These are phyloP conservation scores for Erebia ligea DNA, from an alignment of 2,888 invertebrate genomes.

Conservation along the genomic window DNA sequence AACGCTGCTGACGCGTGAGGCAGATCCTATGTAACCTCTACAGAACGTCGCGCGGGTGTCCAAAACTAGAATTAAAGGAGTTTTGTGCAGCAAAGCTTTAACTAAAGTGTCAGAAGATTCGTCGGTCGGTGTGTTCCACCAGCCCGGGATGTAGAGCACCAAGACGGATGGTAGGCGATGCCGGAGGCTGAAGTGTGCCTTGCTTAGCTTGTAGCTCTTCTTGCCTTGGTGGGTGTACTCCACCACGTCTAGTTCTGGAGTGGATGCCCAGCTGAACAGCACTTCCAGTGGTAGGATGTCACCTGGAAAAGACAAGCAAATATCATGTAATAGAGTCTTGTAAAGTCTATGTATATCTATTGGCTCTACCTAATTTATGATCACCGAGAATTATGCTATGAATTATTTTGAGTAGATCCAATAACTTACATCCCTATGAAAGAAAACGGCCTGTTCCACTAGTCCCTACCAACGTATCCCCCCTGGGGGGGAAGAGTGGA, in stretches of 20 bases:
- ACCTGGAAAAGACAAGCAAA: slow-evolving; percentile 54
- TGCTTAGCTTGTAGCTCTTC: slow-evolving; percentile 49
- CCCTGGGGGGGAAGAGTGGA: no score
- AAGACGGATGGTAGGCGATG: slow-evolving; percentile 44
- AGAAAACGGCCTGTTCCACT: no score
- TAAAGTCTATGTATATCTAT: background rate
- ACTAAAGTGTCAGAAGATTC: slow-evolving; percentile 62
- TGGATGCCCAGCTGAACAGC: slow-evolving; percentile 54
- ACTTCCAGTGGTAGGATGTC: slow-evolving; percentile 64
- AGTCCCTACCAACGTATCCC: no score
- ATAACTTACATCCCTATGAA: no score
- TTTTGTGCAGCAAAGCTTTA: slow-evolving; percentile 56
- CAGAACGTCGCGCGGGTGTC: slow-evolving; percentile 65
- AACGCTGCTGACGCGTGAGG: slow-evolving; percentile 60
- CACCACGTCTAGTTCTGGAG: slow-evolving; percentile 56
- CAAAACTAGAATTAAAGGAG: slow-evolving; percentile 57
- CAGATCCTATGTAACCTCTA: slow-evolving; percentile 66
- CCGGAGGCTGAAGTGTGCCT: slow-evolving; percentile 52
- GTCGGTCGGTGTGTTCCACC: slow-evolving; percentile 72
- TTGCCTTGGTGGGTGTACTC: slow-evolving; percentile 49
- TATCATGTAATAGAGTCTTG: background rate
- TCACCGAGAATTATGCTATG: no score
- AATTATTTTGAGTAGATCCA: no score
- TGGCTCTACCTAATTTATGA: no score
- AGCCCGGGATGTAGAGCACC: slow-evolving; percentile 70